Conservation (phyloP, 2,888 invertebrate species). For the Subacronicta megacephala region DNA sequence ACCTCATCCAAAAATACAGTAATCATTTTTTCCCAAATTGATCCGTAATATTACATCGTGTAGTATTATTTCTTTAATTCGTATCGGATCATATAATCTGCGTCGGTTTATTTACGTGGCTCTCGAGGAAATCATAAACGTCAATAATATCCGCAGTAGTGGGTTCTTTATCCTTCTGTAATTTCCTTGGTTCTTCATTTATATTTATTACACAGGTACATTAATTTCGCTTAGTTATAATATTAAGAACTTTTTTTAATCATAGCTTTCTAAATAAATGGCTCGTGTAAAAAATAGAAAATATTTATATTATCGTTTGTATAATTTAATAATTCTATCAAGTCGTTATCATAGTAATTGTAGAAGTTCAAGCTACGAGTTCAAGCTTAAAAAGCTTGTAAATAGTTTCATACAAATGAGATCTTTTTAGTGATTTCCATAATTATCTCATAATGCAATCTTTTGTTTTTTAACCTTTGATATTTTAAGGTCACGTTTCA, state of each 20-base stretch:
- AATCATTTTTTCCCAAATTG: constrained; percentile 25
- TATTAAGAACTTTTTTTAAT: not conserved
- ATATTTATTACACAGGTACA: too few species aligned
- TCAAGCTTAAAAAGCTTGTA: too few species aligned
- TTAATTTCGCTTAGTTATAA: constrained; percentile 1
- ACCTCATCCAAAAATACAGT: constrained; percentile 2
- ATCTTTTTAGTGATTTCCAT: too few species aligned
- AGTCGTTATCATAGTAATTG: too few species aligned
- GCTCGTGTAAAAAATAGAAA: not conserved
- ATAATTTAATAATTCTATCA: too few species aligned
- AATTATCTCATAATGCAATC: too few species aligned
- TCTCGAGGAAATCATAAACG: constrained; percentile 52
- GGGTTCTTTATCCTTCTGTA: constrained; percentile 41
- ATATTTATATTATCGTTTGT: too few species aligned
- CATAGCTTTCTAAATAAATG: not conserved
- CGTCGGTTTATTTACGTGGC: constrained; percentile 37
- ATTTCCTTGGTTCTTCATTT: constrained; percentile 33
- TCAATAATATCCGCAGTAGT: constrained; percentile 48
- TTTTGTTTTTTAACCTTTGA: too few species aligned
- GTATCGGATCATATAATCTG: constrained; percentile 31
- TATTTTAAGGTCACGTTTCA: too few species aligned
- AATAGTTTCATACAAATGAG: too few species aligned
- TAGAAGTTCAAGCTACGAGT: too few species aligned
- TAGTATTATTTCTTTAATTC: constrained; percentile 35
- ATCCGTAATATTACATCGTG: constrained; percentile 18